Evolutionary conservation across 2,797 vertebrate genomes (phyloP).

Genomic region (Loris lydekkerianus): DNA sequence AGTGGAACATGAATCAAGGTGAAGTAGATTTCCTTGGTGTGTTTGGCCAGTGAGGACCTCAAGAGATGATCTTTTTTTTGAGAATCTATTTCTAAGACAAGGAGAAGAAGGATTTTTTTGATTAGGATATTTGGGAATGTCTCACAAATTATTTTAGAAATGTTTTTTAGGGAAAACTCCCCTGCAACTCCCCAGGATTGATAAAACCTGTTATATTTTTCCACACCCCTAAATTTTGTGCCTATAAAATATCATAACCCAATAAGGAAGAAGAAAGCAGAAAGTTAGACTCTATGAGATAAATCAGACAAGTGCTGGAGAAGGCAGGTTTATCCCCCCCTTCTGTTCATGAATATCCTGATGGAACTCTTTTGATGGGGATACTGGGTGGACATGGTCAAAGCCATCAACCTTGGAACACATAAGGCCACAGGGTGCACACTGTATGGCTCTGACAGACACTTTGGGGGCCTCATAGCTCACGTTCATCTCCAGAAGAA

Average conservation of each 20-base stretch:
- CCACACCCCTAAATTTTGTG: neutral
- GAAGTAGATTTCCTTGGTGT: neutral
- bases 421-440: too few relatives aligned
- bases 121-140: neutral
- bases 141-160: neutral
- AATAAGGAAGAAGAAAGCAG: neutral
- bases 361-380: neutral
- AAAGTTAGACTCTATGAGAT: neutral
- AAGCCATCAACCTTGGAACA: neutral
- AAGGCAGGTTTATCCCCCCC: neutral
- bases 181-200: neutral
- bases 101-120: neutral
- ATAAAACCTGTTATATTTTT: neutral
- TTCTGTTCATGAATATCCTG: neutral
- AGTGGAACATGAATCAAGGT: neutral
- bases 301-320: too few relatives aligned
- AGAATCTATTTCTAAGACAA: neutral
- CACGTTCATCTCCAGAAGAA: neutral
- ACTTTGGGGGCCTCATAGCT: neutral
- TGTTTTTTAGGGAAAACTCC: neutral
- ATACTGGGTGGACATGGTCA: neutral
- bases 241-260: neutral
- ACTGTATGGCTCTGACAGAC: neutral
- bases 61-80: neutral
- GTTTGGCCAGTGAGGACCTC: neutral